Base-by-base conservation (phyloP, 2,113 vertebrate genomes). In the Podocnemis expansa region DNA sequence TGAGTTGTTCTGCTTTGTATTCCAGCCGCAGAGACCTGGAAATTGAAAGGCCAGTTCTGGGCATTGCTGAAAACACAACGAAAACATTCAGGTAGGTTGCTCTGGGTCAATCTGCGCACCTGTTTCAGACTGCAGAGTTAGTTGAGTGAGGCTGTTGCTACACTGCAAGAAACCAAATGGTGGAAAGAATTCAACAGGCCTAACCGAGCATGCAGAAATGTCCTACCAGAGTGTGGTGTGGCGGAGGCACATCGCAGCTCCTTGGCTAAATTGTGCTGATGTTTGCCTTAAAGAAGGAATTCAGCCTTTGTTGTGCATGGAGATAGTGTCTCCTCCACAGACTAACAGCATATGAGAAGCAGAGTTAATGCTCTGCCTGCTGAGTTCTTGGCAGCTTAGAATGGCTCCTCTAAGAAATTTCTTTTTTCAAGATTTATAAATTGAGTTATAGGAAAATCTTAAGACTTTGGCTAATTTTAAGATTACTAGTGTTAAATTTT, bases 21-120 rank as follows among this genome's bases (percentile, higher is more conserved):
- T 96, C 54, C 95, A 99, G 99, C 94, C 99, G 99, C 52, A 99
- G 97, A 96, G 99, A 99, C 93, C 97, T 99, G 96, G 98, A 99
- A 91, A 99, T 99, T 67, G 98, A 99, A 97, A 99, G 99, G 97
- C 99, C 99, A 51, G 67, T 98, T 43, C 95, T 98, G 25, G 99
- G 99, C 78, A 92, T 98, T 93, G 99, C 98, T 79, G 99, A 99
- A 97, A 98, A 98, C 84, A 98, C 94, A 31, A 98, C 98, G 94
- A 99, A 98, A 98, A 99, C 99, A 31, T 98, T 99, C 92, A 98
- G 97, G 99, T 99, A 98, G 98, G 99, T 98, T 91, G 47, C 47
- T 90, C 3, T 70, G 80, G 41, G 52, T 58, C 9, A 54, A 17
- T 41, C 38, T 63, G 9, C 85, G 3, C 43, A 31, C 24, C 41